Evolutionary conservation across 2,888 invertebrate species (phyloP), one percentile per base, ranked within the genome.

Genomic region (Tenthredo mesomela): DNA sequence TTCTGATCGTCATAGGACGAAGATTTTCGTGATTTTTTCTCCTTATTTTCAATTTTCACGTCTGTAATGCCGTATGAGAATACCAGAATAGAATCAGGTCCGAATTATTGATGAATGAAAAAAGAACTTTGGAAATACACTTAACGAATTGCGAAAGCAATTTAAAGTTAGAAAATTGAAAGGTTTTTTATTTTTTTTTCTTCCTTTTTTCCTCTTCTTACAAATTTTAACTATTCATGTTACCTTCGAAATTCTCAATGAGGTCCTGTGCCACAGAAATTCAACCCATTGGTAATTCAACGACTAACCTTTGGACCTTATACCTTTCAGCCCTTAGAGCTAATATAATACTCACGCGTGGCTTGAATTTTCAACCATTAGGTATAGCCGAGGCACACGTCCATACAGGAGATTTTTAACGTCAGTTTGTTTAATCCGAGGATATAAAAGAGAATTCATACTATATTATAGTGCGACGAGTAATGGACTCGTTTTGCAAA

Each of bases 341-440:
- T 50, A 75, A 75, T 75, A 18, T 75, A 43, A 75, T 47, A 75
- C 47, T 77, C 18, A 77, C 47, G 54, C 77, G 54, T 54, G 77
- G 54, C 50, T 33, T 40, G 29, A 77, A 77, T 54, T 50, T 33
- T 29, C 50, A 9, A 29, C 50, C n/a, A 37, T 50, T 67, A n/a
- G n/a, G n/a, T n/a, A 29, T 25, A 33, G 10, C 61, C 12, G 3
- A 15, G 21, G 61, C 61, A 21, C 3, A 25, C 25, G 25, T 61
- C 25, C 61, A 61, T 61, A 61, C 9, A 4, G 25, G 61, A 61
- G 25, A 25, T 61, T 61, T 25, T 25, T 2, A 25, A 25, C 25
- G 61, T 12, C 10, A 61, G 61, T 61, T 61, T 61, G 25, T 4
- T 25, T 61, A 0, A 61, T 12, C 25, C 61, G 21, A 9, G 25